A percentile compares a stretch with the other conserved stretches of the same genome.
Conservation (phyloP, 37 sponge, comb jelly and placozoan species). For the Beroe forskalii region DNA sequence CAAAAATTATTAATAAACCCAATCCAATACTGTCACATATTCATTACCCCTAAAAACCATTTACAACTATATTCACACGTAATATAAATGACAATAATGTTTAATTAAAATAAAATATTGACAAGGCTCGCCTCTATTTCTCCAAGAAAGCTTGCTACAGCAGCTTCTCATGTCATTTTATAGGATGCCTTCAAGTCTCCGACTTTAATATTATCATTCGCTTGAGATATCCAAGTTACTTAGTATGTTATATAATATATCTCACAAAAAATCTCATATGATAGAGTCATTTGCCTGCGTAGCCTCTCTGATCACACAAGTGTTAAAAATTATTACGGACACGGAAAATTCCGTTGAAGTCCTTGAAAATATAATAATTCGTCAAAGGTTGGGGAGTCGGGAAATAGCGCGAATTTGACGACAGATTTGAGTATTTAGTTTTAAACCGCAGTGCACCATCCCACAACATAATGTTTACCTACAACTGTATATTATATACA, state of each 20-base stretch:
- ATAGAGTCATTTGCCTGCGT: no score
- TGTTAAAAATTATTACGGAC: constrained; percentile 40
- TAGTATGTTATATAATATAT: no score
- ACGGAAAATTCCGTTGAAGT: constrained; percentile 42
- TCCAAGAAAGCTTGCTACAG: no score
- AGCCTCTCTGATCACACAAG: no score
- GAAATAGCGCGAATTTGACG: constrained; percentile 53
- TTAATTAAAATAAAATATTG: constrained; percentile 35
- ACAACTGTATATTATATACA: no score
- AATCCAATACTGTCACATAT: neutral
- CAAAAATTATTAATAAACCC: constrained; percentile 60
- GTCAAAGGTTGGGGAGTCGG: neutral
- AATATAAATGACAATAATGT: constrained; percentile 35
- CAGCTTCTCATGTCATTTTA: no score
- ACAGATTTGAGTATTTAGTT: constrained; percentile 34
- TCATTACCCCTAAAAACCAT: neutral
- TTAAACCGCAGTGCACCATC: neutral
- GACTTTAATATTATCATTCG: no score
- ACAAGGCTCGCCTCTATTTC: neutral
- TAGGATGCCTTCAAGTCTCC: no score
- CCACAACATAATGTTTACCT: no score
- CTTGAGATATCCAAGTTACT: no score
- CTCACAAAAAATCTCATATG: no score
- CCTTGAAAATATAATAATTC: constrained; percentile 16
- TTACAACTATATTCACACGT: neutral